Base-by-base conservation (phyloP, 2,888 invertebrate genomes). In the Drosophila melanosoma region DNA sequence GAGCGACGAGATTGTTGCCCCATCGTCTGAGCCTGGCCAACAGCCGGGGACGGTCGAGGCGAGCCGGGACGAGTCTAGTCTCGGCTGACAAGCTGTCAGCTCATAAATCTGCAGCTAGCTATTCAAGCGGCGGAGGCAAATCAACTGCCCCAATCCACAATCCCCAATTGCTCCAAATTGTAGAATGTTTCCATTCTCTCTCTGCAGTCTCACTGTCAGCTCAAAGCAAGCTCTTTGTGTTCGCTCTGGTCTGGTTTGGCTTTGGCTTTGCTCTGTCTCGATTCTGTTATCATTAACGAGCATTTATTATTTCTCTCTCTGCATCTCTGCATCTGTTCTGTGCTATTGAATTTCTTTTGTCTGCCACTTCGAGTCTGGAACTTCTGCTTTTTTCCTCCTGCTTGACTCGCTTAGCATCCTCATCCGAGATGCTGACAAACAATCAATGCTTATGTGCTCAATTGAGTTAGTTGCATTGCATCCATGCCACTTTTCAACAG, bases 331-430 rank as follows among this genome's bases (percentile, higher is more conserved):
- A 61, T 73, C 56, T 64, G 48, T 67, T 67, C 23, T 40, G 60
- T 58, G 73, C 76, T 87, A 69, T 82, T 84, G 70, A 82, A 73
- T 82, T 84, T 78, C 70, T 83, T 81, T 89, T 84, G 89, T 83
- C 66, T 52, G 58, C 52, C 69, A 67, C 74, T 76, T 80, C 71
- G 74, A 77, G 81, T 79, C 81, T 69, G 79, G 66, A 23, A 38
- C 49, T 68, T 69, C 54, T 45, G 15, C 66, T 48, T 62, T 53
- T 38, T 32, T 32, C 40, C 32, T 42, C 15, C 40, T 60, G 42
- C 42, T 57, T 48, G 56, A 69, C 62, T 56, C 59, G 69, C 60
- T 81, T 81, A 73, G 70, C 60, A 64, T 58, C 49, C 57, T 42
- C 69, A 23, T 56, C 52, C 53, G 77, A 65, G 66, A 74, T 78